A percentile compares a stretch with the other conserved stretches of the same genome.
These are phyloP conservation scores for Automeris io DNA, from an alignment of 2,888 invertebrate species.

Conservation along the genomic window DNA sequence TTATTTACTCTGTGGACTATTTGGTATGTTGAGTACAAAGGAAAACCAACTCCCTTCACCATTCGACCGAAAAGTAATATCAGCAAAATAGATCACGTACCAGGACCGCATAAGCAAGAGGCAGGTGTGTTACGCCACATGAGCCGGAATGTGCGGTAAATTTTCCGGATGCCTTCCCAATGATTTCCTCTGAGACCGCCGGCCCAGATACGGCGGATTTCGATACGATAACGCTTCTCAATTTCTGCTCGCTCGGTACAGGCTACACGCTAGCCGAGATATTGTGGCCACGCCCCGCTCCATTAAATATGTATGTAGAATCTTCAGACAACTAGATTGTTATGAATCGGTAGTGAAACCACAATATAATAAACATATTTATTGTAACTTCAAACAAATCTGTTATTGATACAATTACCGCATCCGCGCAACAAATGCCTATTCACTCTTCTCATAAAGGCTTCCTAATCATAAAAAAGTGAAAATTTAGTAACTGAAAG, in stretches of 20 bases:
- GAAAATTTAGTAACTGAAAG: too few relatives aligned
- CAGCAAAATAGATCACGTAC: slow-evolving; percentile 63
- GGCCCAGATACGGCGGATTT: slow-evolving; percentile 74
- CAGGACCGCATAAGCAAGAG: slow-evolving; percentile 56
- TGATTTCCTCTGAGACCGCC: slow-evolving; percentile 86
- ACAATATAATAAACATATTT: too few relatives aligned
- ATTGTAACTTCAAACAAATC: too few relatives aligned
- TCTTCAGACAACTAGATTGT: background rate
- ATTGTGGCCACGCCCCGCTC: slow-evolving; percentile 58
- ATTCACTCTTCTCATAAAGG: too few relatives aligned
- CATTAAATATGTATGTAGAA: slow-evolving; percentile 60
- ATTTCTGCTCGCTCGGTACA: slow-evolving; percentile 61
- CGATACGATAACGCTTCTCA: slow-evolving; percentile 74
- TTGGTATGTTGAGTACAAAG: background rate
- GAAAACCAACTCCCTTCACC: slow-evolving; percentile 3
- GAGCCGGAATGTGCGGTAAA: slow-evolving; percentile 76
- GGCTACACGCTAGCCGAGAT: slow-evolving; percentile 27
- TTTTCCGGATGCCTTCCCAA: slow-evolving; percentile 85
- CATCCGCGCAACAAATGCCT: too few relatives aligned
- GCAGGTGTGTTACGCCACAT: slow-evolving; percentile 70
- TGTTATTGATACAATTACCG: too few relatives aligned
- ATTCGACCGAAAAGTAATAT: slow-evolving; percentile 34
- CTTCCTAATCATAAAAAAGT: too few relatives aligned
- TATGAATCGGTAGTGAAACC: too few relatives aligned
- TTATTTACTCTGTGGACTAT: too few relatives aligned